phyloP scores from a whole-genome alignment of 2,888 invertebrate species.

The Alloplasta piceator region DNA sequence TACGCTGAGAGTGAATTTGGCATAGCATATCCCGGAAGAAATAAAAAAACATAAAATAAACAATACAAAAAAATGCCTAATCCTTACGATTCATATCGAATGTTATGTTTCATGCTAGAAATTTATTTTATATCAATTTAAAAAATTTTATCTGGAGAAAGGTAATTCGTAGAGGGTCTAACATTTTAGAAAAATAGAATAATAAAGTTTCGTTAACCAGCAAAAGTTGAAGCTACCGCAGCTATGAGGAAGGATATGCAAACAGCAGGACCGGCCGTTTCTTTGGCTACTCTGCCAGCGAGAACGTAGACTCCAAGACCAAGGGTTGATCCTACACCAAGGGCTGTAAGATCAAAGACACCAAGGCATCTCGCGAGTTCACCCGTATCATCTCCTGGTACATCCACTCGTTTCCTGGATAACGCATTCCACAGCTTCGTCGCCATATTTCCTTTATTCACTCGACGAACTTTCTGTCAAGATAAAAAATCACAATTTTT shows the following conservation, averaged over 20 bases:
- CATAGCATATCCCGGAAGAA: background rate
- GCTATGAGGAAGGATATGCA: slow-evolving; percentile 96
- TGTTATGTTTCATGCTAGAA: background rate
- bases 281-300: slow-evolving; percentile 94
- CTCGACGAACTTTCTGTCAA: background rate
- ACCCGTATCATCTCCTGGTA: slow-evolving; percentile 77
- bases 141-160: background rate
- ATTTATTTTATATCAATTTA: background rate
- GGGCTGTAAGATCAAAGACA: slow-evolving; percentile 92
- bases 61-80: background rate
- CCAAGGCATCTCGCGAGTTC: slow-evolving; percentile 89
- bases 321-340: slow-evolving; percentile 94
- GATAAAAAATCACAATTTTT: background rate
- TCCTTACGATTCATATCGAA: background rate
- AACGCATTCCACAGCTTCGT: slow-evolving; percentile 79
- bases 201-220: slow-evolving; percentile 86
- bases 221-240: slow-evolving; percentile 95
- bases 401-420: slow-evolving; percentile 83
- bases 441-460: slow-evolving; percentile 69
- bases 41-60: background rate
- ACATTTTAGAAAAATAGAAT: slow-evolving; percentile 8
- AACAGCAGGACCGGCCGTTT: slow-evolving; percentile 95
- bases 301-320: slow-evolving; percentile 98
- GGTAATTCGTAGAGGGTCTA: background rate
- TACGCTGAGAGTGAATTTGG: too few species aligned